These are phyloP conservation scores for Trigoniulus corallinus DNA, from an alignment of 1,140 invertebrate genomes.

Conservation along the genomic window DNA sequence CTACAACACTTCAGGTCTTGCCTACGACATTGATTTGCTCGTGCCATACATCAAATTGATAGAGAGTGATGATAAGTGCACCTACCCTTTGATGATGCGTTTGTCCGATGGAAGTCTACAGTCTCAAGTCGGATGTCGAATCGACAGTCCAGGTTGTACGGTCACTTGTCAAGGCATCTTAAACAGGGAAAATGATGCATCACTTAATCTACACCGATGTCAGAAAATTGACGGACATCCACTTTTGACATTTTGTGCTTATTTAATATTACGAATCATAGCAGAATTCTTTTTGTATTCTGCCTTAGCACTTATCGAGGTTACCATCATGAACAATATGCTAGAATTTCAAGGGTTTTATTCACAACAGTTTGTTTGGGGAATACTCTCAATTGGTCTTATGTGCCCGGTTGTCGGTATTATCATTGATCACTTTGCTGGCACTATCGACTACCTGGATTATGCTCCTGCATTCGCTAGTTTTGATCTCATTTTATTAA, in stretches of 20 bases:
- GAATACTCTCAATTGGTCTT: slow-evolving; percentile 42
- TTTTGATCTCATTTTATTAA: slow-evolving; percentile 2
- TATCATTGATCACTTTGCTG: background rate
- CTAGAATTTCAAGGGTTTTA: slow-evolving; percentile 61
- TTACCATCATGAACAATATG: slow-evolving; percentile 59
- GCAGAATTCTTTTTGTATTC: slow-evolving; percentile 60
- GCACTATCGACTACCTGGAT: background rate
- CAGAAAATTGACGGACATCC: slow-evolving; percentile 32
- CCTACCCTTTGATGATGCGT: background rate
- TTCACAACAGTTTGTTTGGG: slow-evolving; percentile 57
- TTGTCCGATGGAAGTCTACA: background rate
- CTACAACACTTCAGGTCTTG: background rate
- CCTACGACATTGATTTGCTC: background rate
- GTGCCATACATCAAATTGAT: background rate
- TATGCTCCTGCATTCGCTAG: slow-evolving; percentile 1
- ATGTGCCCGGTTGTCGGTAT: slow-evolving; percentile 20
- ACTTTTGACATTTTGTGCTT: slow-evolving; percentile 46
- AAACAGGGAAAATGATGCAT: background rate
- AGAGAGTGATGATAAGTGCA: background rate
- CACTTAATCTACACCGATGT: background rate
- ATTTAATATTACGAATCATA: slow-evolving; percentile 42
- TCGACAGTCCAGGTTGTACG: background rate
- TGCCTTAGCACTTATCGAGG: slow-evolving; percentile 47
- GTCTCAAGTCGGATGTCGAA: background rate
- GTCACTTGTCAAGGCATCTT: background rate